These are phyloP conservation scores for Wiebesia pumilae DNA, from an alignment of 1,140 invertebrate species.

Conservation along the genomic window DNA sequence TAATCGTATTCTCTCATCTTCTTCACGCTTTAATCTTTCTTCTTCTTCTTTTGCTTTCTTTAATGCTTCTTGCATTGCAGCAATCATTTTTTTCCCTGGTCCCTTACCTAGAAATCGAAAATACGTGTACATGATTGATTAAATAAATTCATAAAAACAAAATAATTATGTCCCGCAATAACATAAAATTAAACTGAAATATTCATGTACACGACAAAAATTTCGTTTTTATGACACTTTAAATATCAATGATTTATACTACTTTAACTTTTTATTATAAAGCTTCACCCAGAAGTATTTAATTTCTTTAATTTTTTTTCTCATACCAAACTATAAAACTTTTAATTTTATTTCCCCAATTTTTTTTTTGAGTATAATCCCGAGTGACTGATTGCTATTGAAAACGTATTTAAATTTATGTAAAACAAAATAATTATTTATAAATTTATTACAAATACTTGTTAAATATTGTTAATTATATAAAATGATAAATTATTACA, in stretches of 20 bases:
- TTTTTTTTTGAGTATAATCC: too few relatives aligned
- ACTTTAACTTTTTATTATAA: too few relatives aligned
- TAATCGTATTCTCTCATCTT: conserved; percentile 85
- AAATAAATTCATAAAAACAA: not conserved
- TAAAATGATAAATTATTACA: too few relatives aligned
- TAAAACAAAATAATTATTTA: too few relatives aligned
- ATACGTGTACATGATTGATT: not conserved
- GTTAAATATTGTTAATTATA: too few relatives aligned
- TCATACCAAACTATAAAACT: too few relatives aligned
- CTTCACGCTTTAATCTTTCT: conserved; percentile 84
- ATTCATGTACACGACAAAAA: not conserved
- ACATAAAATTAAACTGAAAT: not conserved
- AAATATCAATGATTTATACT: not conserved
- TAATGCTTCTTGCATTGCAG: conserved; percentile 91
- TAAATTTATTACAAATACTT: too few relatives aligned
- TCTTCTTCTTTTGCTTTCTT: conserved; percentile 80
- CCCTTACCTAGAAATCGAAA: conserved; percentile 74
- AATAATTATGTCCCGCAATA: not conserved
- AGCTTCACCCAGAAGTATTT: too few relatives aligned
- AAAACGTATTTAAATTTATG: too few relatives aligned
- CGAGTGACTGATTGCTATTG: too few relatives aligned
- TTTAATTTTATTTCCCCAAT: too few relatives aligned
- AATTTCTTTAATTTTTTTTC: too few relatives aligned
- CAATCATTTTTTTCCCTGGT: conserved; percentile 86
- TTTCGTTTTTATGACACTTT: not conserved